Conservation (phyloP, 2,797 vertebrate genomes). For the Antennarius maculatus region DNA sequence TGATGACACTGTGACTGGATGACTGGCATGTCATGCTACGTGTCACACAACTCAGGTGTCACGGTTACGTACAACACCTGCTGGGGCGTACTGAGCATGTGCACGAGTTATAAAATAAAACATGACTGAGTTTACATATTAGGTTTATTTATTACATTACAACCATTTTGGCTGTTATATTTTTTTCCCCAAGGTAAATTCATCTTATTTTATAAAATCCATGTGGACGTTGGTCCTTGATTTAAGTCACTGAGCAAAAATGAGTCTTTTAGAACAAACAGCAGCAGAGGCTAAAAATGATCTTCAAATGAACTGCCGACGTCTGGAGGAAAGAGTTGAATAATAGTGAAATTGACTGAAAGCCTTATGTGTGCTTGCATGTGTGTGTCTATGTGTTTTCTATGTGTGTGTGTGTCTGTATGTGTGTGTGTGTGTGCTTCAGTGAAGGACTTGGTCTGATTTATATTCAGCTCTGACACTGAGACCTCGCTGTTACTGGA, state of each 20-base stretch:
- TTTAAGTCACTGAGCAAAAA: too few species aligned
- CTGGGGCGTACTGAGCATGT: conserved; percentile 5
- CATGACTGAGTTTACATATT: not conserved
- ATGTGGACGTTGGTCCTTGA: too few species aligned
- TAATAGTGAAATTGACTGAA: too few species aligned
- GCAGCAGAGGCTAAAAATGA: too few species aligned
- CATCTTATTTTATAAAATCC: too few species aligned
- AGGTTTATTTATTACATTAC: too few species aligned
- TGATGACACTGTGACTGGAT: not conserved
- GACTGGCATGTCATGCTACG: conserved; percentile 13
- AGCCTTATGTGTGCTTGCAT: not conserved
- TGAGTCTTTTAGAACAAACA: too few species aligned
- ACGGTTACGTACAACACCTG: conserved; percentile 10
- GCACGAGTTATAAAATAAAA: not conserved
- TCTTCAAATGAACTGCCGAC: too few species aligned
- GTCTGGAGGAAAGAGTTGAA: too few species aligned
- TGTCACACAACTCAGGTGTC: conserved; percentile 37
- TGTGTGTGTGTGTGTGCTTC: conserved; percentile 10
- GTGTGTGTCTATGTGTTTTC: conserved; percentile 1
- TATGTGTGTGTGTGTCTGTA: not conserved
- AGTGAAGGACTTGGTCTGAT: conserved; percentile 39
- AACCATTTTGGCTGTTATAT: too few species aligned
- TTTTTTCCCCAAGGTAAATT: too few species aligned
- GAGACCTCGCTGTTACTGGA: conserved; percentile 62
- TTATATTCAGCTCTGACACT: conserved; percentile 62